Base-by-base conservation (phyloP, 2,888 invertebrate species). In the Ophonus ardosiacus region DNA sequence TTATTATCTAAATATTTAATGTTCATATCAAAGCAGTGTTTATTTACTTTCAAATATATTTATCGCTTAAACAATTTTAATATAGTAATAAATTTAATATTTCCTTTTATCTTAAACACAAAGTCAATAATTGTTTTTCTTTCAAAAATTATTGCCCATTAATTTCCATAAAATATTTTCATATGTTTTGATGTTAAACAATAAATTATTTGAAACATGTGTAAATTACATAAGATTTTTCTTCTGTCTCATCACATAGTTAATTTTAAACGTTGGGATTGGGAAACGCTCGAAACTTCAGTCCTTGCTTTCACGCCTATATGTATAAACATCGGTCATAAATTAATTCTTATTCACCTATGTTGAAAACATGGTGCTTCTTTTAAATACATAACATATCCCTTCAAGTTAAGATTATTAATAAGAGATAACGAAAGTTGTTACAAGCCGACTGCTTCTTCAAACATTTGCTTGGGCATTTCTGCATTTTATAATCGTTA, bases 341-440 rank as follows among this genome's bases (percentile, higher is more conserved):
- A 78, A 78, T 78, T 78, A 78, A 78, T 78, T 57, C 78, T 78
- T 78, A 78, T 78, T 78, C 57, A 78, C 78, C 57, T 78, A 78
- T 57, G 78, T 57, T 0, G 31, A 78, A 78, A 78, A 78, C 78
- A 78, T 57, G 31, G 78, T 57, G 78, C 78, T 78, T 57, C 78
- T 78, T 78, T 78, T 78, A 24, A 78, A 78, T 56, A 78, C 78
- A 78, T 78, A 78, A 78, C 78, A 78, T 78, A 78, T 78, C 78
- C 78, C 57, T 78, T 78, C 78, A 78, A 78, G 24, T 78, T 57
- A 56, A 78, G 78, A 78, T 78, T 78, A 78, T 78, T 78, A 78
- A 78, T 24, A 78, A 78, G 24, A 21, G 78, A 78, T 78, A 78
- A 78, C 78, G 24, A 78, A 10, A 15, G 78, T 78, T 78, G 78